These are phyloP conservation scores for Drosophila antonietae DNA, from an alignment of 2,888 invertebrate genomes.

Conservation along the genomic window DNA sequence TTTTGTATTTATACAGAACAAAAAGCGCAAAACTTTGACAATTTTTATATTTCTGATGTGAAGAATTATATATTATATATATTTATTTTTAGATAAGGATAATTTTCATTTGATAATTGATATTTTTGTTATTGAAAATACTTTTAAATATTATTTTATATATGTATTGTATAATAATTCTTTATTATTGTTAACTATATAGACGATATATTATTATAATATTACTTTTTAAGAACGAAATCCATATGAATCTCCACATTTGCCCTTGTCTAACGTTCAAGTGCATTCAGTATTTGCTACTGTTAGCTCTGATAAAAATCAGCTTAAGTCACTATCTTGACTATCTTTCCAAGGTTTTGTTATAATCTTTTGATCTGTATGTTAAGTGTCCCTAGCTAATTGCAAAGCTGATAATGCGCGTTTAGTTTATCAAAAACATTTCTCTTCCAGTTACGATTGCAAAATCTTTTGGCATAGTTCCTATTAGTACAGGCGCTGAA, in stretches of 20 bases:
- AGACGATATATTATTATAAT: too few species aligned
- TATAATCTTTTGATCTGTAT: not conserved
- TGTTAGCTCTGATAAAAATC: not conserved
- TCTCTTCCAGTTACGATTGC: conserved; percentile 33
- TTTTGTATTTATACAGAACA: conserved; percentile 45
- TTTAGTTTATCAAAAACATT: conserved; percentile 42
- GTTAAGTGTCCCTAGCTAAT: conserved; percentile 35
- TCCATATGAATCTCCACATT: not conserved
- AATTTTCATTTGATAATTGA: not conserved
- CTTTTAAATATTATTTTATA: not conserved
- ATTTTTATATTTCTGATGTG: not conserved
- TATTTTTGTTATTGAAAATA: not conserved
- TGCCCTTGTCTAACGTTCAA: not conserved
- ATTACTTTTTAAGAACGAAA: not conserved
- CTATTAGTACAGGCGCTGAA: conserved; percentile 6
- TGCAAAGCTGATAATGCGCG: conserved; percentile 47
- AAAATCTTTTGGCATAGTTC: conserved; percentile 15
- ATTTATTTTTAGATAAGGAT: too few species aligned
- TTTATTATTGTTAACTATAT: too few species aligned
- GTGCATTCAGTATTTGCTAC: not conserved
- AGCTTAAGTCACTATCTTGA: not conserved
- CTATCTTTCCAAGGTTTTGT: conserved; percentile 5
- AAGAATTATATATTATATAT: too few species aligned
- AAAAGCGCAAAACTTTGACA: not conserved
- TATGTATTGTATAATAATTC: too few species aligned